Conservation (phyloP, 2,888 invertebrate species). For the Drosophila mayaguana region DNA sequence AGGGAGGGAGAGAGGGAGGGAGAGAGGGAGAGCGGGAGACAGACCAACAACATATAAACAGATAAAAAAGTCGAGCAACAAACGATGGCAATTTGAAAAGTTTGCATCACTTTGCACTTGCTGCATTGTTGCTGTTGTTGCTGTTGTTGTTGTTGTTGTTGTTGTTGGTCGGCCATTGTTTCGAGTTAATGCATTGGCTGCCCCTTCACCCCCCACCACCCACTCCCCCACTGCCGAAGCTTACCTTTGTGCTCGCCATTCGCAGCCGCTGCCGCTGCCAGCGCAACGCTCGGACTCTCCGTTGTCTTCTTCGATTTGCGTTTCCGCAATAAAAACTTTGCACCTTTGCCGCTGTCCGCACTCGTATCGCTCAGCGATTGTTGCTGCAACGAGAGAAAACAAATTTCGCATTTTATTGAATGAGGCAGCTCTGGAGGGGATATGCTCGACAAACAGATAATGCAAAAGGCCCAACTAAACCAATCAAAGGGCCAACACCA, state of each 20-base stretch:
- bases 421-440: not conserved
- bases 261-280: slow-evolving; percentile 8
- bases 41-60: not conserved
- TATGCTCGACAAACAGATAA: slow-evolving; percentile 9
- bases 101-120: slow-evolving; percentile 33
- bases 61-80: not conserved
- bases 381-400: slow-evolving; percentile 51
- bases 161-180: slow-evolving; percentile 17
- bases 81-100: slow-evolving; percentile 47
- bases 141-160: not conserved
- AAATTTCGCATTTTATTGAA: slow-evolving; percentile 5
- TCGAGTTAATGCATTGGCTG: slow-evolving; percentile 7
- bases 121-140: slow-evolving; percentile 8
- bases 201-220: not conserved
- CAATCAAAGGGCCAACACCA: not conserved
- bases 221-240: not conserved
- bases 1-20: not conserved
- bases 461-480: slow-evolving; percentile 2
- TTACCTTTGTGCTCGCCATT: slow-evolving; percentile 54
- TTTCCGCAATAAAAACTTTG: slow-evolving; percentile 82
- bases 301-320: slow-evolving; percentile 77
- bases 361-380: slow-evolving; percentile 82
- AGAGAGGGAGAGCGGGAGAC: not conserved
- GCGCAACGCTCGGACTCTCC: slow-evolving; percentile 13
- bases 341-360: slow-evolving; percentile 80